Evolutionary conservation across 2,797 vertebrate genomes (phyloP).

Genomic region (Neosilurus mollespiculum): DNA sequence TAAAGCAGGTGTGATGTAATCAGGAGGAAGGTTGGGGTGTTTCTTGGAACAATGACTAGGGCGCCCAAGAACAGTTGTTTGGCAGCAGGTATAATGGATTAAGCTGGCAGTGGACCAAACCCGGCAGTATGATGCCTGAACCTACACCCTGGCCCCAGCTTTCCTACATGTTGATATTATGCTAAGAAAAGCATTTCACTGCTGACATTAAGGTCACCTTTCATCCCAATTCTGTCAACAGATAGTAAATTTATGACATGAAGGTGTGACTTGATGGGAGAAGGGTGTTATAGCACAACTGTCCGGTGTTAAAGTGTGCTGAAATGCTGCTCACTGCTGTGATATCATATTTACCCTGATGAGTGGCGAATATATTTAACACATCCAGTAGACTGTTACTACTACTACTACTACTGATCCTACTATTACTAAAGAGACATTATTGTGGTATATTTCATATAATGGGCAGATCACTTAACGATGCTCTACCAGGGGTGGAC

Average conservation of each 20-base stretch:
- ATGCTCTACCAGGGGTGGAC: no score
- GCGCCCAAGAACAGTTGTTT: neutral
- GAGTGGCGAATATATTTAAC: neutral
- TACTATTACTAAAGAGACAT: neutral
- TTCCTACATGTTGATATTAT: constrained; percentile 3
- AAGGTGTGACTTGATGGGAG: neutral
- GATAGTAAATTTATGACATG: neutral
- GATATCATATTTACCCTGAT: neutral
- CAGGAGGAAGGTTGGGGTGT: neutral
- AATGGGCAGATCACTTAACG: no score
- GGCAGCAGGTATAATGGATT: neutral
- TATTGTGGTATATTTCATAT: no score
- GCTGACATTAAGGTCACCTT: neutral
- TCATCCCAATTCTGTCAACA: neutral
- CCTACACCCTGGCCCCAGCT: neutral
- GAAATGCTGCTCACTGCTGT: neutral
- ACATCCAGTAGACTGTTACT: neutral
- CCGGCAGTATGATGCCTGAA: neutral
- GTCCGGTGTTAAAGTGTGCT: neutral
- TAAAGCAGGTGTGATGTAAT: neutral
- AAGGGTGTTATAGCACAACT: constrained; percentile 11
- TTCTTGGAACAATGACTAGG: neutral
- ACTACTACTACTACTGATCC: neutral
- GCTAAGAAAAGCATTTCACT: constrained; percentile 5
- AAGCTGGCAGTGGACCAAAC: neutral